These are phyloP conservation scores for Catharus bicknelli DNA, from an alignment of 2,113 vertebrate species.

Conservation along the genomic window DNA sequence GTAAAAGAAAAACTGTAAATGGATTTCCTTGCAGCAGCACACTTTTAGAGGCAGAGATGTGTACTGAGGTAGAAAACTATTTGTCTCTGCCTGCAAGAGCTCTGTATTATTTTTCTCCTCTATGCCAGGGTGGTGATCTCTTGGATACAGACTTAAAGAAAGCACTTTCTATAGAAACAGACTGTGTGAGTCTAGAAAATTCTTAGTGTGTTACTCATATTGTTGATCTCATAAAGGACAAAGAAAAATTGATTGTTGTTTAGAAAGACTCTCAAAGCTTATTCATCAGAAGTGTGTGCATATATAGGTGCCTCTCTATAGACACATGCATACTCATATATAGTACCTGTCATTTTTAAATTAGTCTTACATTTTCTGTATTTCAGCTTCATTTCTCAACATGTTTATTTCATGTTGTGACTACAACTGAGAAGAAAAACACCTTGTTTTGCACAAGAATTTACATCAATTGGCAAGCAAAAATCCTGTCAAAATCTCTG, in stretches of 20 bases:
- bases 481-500: not conserved
- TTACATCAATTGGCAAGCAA: not conserved
- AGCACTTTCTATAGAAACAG: not conserved
- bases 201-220: not conserved
- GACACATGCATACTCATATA: not conserved
- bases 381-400: not conserved
- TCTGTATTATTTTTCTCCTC: constrained; percentile 15
- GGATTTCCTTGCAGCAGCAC: constrained; percentile 37
- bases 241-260: not conserved
- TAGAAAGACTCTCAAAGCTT: not conserved
- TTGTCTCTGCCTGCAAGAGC: constrained; percentile 25
- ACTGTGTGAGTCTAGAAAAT: not conserved
- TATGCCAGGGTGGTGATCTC: not conserved
- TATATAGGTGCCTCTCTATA: not conserved
- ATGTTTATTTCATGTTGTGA: not conserved
- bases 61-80: constrained; percentile 42
- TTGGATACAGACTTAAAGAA: not conserved
- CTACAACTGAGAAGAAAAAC: not conserved
- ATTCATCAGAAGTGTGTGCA: not conserved
- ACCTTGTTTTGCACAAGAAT: not conserved
- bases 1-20: constrained; percentile 52
- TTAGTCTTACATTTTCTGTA: not conserved
- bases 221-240: not conserved
- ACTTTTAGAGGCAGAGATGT: constrained; percentile 9
- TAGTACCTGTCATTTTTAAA: not conserved